Evolutionary conservation across 1,140 invertebrate species (phyloP).

Genomic region (Drosophila erecta): DNA sequence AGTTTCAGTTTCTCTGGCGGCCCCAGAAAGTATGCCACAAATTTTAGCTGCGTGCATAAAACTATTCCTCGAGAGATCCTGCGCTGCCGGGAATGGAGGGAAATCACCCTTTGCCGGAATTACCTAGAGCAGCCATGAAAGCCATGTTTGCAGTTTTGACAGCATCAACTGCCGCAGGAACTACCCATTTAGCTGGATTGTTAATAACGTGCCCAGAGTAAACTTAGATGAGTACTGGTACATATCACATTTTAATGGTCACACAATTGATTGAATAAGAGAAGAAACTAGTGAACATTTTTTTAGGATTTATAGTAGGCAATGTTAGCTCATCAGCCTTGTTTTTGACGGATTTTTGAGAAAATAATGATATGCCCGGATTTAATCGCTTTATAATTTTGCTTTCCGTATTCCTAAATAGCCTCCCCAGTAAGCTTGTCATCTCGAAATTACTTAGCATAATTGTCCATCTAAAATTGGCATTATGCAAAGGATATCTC

Average conservation of each 20-base stretch:
- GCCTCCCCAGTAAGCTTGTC: no score
- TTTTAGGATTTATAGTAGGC: no score
- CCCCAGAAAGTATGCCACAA: slow-evolving; percentile 67
- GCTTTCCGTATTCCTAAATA: background rate
- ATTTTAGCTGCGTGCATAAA: slow-evolving; percentile 55
- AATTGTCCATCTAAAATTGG: slow-evolving; percentile 33
- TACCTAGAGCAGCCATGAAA: slow-evolving; percentile 4
- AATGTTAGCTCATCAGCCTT: no score
- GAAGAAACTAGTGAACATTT: no score
- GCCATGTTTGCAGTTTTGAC: slow-evolving; percentile 2
- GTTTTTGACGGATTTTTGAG: background rate
- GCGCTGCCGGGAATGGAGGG: background rate
- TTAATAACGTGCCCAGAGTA: background rate
- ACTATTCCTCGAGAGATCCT: slow-evolving; percentile 34
- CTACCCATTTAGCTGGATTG: background rate
- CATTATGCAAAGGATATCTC: slow-evolving; percentile 53
- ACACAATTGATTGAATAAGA: background rate
- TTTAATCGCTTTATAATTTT: background rate
- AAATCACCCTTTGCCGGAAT: slow-evolving; percentile 8
- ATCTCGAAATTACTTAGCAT: slow-evolving; percentile 36
- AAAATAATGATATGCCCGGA: background rate
- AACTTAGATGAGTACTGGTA: background rate
- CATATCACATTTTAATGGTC: background rate
- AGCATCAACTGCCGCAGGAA: background rate
- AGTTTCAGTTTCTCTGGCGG: slow-evolving; percentile 38